These are phyloP conservation scores for Ianthella basta DNA, from an alignment of 37 sponge, comb jelly and placozoan genomes.

Conservation along the genomic window DNA sequence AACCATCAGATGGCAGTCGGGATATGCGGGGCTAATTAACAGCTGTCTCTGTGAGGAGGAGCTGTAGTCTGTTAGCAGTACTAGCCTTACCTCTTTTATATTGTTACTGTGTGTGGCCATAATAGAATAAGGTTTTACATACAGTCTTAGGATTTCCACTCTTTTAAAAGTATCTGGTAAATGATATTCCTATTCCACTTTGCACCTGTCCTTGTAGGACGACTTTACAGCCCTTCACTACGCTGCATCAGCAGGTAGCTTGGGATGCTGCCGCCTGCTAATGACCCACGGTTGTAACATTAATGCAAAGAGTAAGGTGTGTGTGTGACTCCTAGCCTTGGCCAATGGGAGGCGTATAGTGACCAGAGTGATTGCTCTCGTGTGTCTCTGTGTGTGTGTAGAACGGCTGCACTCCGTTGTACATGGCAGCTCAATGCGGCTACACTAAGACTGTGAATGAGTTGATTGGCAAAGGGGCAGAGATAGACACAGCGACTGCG, in stretches of 20 bases:
- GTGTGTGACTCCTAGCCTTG: background rate
- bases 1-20: too few species aligned
- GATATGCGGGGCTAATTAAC: too few species aligned
- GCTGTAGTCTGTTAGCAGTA: too few species aligned
- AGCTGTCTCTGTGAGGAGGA: too few species aligned
- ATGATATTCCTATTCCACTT: too few species aligned
- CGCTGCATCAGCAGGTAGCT: conserved; percentile 28
- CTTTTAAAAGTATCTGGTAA: too few species aligned
- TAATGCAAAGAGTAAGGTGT: conserved; percentile 28
- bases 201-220: background rate
- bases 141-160: too few species aligned
- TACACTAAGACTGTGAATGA: conserved; percentile 46
- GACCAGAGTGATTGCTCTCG: background rate
- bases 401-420: conserved; percentile 45
- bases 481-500: conserved; percentile 17
- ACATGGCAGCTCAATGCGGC: conserved; percentile 43
- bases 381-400: background rate
- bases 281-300: conserved; percentile 15
- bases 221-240: conserved; percentile 49
- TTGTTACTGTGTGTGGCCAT: too few species aligned
- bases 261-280: conserved; percentile 5
- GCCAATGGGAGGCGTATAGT: background rate
- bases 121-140: too few species aligned
- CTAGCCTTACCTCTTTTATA: too few species aligned
- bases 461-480: conserved; percentile 20